Conservation (phyloP, 1,140 invertebrate species). For the Probaryconus sp. region DNA sequence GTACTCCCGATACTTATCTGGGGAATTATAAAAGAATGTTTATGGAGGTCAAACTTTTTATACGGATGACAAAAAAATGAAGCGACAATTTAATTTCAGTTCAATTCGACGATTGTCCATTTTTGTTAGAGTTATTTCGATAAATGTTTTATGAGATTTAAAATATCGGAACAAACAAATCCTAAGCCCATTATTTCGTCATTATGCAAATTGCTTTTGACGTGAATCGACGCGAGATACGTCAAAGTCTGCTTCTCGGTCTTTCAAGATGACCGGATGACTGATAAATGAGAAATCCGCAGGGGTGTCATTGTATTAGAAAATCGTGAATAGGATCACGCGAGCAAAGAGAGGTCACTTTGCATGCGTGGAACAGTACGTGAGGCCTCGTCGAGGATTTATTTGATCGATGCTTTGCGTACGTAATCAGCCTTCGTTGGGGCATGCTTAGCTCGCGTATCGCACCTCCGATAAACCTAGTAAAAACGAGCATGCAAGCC, state of each 20-base stretch:
- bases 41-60: background rate
- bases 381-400: constrained; percentile 65
- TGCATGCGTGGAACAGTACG: constrained; percentile 59
- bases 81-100: too few relatives aligned
- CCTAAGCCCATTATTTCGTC: background rate
- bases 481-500: constrained; percentile 49
- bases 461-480: constrained; percentile 46
- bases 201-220: constrained; percentile 6
- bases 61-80: too few relatives aligned
- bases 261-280: constrained; percentile 35
- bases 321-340: constrained; percentile 62
- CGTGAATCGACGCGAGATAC: constrained; percentile 13
- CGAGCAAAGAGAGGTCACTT: constrained; percentile 66
- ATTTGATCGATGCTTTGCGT: constrained; percentile 71
- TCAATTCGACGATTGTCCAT: too few relatives aligned
- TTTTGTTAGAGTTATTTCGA: too few relatives aligned
- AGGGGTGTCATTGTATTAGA: constrained; percentile 36
- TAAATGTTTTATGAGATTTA: too few relatives aligned
- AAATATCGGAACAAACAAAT: too few relatives aligned
- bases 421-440: constrained; percentile 50
- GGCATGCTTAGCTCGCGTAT: constrained; percentile 47
- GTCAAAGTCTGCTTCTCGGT: constrained; percentile 33
- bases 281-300: constrained; percentile 51
- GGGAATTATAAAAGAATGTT: background rate
- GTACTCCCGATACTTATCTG: background rate